phyloP scores from a whole-genome alignment of 2,888 invertebrate species.

The Lithophane socia region DNA sequence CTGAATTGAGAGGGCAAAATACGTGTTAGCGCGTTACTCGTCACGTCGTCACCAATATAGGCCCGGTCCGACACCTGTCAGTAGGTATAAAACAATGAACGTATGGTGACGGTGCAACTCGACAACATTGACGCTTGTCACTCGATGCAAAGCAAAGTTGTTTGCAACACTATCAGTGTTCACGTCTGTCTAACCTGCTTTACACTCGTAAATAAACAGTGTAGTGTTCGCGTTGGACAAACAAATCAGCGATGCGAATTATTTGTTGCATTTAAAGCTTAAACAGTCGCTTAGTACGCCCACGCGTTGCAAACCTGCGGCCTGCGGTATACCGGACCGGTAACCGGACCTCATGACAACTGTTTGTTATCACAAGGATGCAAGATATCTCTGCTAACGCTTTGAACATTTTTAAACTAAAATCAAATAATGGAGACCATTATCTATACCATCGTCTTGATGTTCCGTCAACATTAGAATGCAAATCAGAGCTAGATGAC shows the following conservation, averaged over 20 bases:
- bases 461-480: conserved; percentile 26
- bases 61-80: conserved; percentile 10
- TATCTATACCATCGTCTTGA: background rate
- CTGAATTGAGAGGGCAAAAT: background rate
- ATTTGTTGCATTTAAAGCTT: conserved; percentile 13
- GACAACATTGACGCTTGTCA: background rate
- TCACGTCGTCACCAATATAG: background rate
- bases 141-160: background rate
- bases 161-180: conserved; percentile 5
- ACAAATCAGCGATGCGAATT: conserved; percentile 20
- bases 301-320: background rate
- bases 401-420: background rate
- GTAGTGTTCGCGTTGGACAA: conserved; percentile 3
- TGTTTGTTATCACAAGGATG: background rate
- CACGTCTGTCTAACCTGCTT: conserved; percentile 18
- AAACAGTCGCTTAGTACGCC: conserved; percentile 12
- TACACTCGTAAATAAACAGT: conserved; percentile 9
- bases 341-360: background rate
- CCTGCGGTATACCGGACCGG: background rate
- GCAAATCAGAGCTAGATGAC: conserved; percentile 39
- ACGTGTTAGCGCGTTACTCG: background rate
- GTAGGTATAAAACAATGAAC: background rate
- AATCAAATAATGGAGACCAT: background rate
- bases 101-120: conserved; percentile 2
- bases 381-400: background rate